These are phyloP conservation scores for Ferrisia virgata DNA, from an alignment of 2,888 invertebrate genomes.

Conservation along the genomic window DNA sequence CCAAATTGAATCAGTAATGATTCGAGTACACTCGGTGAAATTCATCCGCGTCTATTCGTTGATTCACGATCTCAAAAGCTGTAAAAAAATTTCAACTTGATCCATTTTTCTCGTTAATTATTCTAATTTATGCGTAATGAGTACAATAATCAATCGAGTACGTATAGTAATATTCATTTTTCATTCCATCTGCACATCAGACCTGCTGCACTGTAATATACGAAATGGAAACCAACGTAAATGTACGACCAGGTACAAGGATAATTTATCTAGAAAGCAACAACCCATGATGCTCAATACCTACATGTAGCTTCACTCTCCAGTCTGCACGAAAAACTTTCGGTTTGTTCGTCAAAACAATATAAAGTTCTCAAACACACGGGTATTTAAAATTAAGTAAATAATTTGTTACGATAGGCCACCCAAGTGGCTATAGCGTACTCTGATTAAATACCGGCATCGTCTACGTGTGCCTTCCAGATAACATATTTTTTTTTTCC, in stretches of 20 bases:
- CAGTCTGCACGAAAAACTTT: neutral
- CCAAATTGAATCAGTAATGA: too few species aligned
- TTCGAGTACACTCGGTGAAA: too few species aligned
- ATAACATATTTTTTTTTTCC: conserved; percentile 12
- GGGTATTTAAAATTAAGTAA: conserved; percentile 26
- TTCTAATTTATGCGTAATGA: neutral
- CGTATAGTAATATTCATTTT: neutral
- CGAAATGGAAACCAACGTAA: neutral
- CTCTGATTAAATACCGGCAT: conserved; percentile 29
- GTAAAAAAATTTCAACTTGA: neutral
- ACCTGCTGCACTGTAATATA: neutral
- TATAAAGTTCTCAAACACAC: conserved; percentile 25
- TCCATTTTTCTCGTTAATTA: neutral
- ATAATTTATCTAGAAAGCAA: neutral
- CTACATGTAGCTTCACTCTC: neutral
- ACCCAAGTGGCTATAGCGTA: conserved; percentile 21
- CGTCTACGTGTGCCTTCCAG: conserved; percentile 12
- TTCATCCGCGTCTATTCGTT: too few species aligned
- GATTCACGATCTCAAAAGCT: neutral
- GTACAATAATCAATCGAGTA: neutral
- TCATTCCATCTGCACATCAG: neutral
- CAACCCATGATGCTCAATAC: neutral
- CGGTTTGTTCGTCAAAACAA: conserved; percentile 3
- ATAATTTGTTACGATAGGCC: conserved; percentile 25
- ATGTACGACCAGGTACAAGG: neutral